These are phyloP conservation scores for Ochlodes sylvanus DNA, from an alignment of 2,888 invertebrate species.

Conservation along the genomic window DNA sequence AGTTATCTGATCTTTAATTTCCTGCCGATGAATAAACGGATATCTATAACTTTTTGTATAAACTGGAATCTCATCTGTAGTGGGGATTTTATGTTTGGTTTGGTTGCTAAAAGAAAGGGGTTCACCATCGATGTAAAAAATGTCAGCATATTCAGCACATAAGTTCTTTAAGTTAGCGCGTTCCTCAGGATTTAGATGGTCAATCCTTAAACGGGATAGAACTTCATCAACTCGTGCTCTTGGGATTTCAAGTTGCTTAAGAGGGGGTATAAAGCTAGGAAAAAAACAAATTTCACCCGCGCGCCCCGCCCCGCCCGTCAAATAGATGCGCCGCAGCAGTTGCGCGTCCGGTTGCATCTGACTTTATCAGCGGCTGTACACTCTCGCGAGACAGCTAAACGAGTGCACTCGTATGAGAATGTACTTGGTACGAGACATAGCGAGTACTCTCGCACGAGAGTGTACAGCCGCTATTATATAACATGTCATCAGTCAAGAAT, in stretches of 20 bases:
- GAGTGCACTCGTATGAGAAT: too few species aligned
- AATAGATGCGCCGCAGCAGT: too few species aligned
- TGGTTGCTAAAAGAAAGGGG: background rate
- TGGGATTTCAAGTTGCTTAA: background rate
- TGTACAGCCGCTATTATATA: too few species aligned
- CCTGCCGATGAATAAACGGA: background rate
- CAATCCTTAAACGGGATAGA: background rate
- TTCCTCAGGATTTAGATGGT: background rate
- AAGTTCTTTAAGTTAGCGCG: background rate
- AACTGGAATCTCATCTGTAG: background rate
- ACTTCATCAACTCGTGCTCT: background rate
- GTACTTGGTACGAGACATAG: too few species aligned
- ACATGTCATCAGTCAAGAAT: too few species aligned
- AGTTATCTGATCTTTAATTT: conserved; percentile 9
- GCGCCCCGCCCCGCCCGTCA: too few species aligned
- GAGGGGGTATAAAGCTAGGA: too few species aligned
- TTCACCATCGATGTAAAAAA: background rate
- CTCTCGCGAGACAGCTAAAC: too few species aligned
- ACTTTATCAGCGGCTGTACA: too few species aligned
- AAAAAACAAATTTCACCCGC: too few species aligned
- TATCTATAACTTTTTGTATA: conserved; percentile 1
- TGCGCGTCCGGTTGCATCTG: too few species aligned
- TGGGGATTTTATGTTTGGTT: background rate
- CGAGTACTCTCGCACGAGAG: too few species aligned
- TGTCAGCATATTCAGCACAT: background rate